Evolutionary conservation across 1,140 invertebrate species (phyloP).

Genomic region (Anadara kagoshimensis): DNA sequence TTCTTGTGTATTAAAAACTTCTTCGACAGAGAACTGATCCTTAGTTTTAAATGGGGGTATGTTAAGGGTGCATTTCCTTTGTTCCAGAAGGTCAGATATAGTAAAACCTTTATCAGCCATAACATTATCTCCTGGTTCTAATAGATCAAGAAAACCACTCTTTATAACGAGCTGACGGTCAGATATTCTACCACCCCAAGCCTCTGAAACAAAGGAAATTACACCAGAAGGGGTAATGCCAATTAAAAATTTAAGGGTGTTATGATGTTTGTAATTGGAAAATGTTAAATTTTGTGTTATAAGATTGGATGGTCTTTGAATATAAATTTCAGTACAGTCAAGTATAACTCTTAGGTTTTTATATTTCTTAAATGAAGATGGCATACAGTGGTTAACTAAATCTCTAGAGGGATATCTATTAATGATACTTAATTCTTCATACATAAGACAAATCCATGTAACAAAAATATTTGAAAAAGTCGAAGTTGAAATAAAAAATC

Average conservation of each 20-base stretch:
- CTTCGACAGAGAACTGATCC: constrained; percentile 2
- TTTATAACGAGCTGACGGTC: constrained; percentile 4
- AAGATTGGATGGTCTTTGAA: not conserved
- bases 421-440: not conserved
- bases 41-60: constrained; percentile 14
- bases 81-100: constrained; percentile 3
- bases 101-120: constrained; percentile 27
- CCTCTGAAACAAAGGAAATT: constrained; percentile 10
- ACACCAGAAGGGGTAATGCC: constrained; percentile 6
- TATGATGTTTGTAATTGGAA: too few relatives aligned
- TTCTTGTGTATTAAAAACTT: constrained; percentile 22
- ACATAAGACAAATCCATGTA: constrained; percentile 2
- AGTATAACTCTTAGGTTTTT: not conserved
- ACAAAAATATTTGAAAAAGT: constrained; percentile 3
- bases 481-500: not conserved
- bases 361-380: not conserved
- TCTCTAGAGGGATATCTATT: not conserved
- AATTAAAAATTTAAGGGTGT: not conserved
- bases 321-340: not conserved
- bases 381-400: not conserved
- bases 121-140: too few relatives aligned
- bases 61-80: constrained; percentile 4
- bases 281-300: not conserved
- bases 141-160: constrained; percentile 16
- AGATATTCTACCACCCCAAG: not conserved